Evolutionary conservation across 2,113 vertebrate species (phyloP), one percentile per base, ranked within the genome.

Genomic region (Corydoras sp.): DNA sequence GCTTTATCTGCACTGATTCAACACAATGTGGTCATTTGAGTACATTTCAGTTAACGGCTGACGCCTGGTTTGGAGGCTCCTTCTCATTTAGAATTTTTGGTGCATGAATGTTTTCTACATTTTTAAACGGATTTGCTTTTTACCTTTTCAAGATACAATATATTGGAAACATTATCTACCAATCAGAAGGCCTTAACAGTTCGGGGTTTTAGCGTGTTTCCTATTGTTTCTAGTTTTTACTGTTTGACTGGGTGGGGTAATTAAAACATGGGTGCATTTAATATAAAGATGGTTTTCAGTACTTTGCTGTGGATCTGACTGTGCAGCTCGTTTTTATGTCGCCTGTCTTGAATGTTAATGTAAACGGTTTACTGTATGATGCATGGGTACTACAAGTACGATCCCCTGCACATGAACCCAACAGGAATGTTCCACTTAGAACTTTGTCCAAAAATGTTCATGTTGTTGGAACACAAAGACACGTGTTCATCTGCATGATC

Each of bases 121-220:
- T 12, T 53, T 3, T 12, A 12, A 53, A 53, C 51, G 5, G 51
- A 53, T 12, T 53, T 53, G 3, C 51, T 53, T 53, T 62, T 62
- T 48, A 49, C 55, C 53, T 48, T 24, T 51, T n/a, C 55, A 5
- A 30, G 24, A 35, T 63, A 35, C 18, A 49, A 14, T 58, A 30
- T 18, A 49, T 30, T 65, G 58, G 55, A 13, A 55, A 73, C 54
- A 50, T 54, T 32, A 58, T 60, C 48, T 68, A 15, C 60, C 4
- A 50, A 51, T 73, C 12, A 64, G 61, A 58, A 77, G 18, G 76
- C 71, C 76, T 77, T 74, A 77, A 60, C 69, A 66, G 31, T 66
- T 10, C 58, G 18, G n/a, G 48, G 55, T 30, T 58, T 60, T 31
- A 11, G 10, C 15, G 18, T 65, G 50, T 72, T 48, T 56, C 2